A percentile compares a stretch with the other conserved stretches of the same genome.
Evolutionary conservation across 53 echinoderm and acorn worm genomes (phyloP).

Genomic region (Pentamera pediparva): DNA sequence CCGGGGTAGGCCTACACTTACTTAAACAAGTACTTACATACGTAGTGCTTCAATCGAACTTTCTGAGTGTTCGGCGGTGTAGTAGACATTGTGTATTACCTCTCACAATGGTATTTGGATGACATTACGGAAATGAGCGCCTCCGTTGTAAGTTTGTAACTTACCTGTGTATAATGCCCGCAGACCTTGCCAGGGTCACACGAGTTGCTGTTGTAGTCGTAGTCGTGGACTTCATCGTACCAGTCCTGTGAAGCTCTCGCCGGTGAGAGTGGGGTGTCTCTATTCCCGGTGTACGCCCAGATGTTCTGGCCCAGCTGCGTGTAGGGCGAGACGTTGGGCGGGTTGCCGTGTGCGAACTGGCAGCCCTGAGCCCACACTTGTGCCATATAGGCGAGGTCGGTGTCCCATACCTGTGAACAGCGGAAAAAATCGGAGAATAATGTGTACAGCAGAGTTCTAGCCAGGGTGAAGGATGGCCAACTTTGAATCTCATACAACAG

Average conservation of each 20-base stretch:
- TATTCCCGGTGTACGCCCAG: slow-evolving; percentile 41
- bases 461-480: too few species aligned
- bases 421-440: too few species aligned
- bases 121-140: too few species aligned
- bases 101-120: neutral
- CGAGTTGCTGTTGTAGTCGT: slow-evolving; percentile 32
- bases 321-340: slow-evolving; percentile 49
- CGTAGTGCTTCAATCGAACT: too few species aligned
- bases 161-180: slow-evolving; percentile 86
- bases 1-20: too few species aligned
- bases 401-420: slow-evolving; percentile 58
- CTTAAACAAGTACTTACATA: too few species aligned
- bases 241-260: slow-evolving; percentile 49
- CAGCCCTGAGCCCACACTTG: slow-evolving; percentile 62
- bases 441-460: too few species aligned
- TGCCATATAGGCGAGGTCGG: slow-evolving; percentile 67
- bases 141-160: too few species aligned
- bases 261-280: slow-evolving; percentile 29
- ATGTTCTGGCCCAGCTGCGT: slow-evolving; percentile 66
- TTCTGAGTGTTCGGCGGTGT: too few species aligned
- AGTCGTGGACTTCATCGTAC: slow-evolving; percentile 61
- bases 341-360: slow-evolving; percentile 54
- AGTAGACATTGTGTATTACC: too few species aligned
- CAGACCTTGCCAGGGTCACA: slow-evolving; percentile 43
- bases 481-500: too few species aligned